Base-by-base conservation (phyloP, 2,797 vertebrate genomes). In the Eulemur rubriventer region DNA sequence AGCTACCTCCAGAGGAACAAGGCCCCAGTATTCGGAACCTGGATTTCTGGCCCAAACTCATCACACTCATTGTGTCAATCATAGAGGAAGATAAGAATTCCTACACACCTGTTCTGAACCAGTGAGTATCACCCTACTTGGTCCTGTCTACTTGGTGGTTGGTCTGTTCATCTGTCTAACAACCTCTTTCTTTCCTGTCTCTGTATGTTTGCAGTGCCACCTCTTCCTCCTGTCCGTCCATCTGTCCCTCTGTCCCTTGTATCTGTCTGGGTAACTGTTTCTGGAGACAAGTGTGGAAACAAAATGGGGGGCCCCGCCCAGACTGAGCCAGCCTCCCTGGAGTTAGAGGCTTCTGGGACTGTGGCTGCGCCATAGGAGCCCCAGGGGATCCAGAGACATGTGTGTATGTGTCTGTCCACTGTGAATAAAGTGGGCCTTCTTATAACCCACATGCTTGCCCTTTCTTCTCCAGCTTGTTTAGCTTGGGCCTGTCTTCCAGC, bases 21-120 rank as follows among this genome's bases (percentile, higher is more conserved):
- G 99, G 99, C 0, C 99, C 99, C 14, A 99, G 99, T 97, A 99
- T 99, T 98, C 99, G 99, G 98, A 99, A 99, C 97, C 98, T 99
- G 98, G 99, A 99, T 97, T 99, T 99, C 98, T 99, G 99, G 99
- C 99, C 99, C 65, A 99, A 99, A 96, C 99, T 99, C 96, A 99
- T 99, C 97, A 99, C 99, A 80, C 99, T 99, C 61, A 99, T 99
- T 17, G 99, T 99, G 92, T 99, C 99, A 89, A 99, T 99, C 98
- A 99, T 99, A 73, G 99, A 99, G 93, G 99, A 99, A 97, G 99
- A 99, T 98, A 99, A 99, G 98, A 99, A 99, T 98, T 99, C 99
- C 52, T 99, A 99, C 70, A 99, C 99, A 4, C 99, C 99, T 16
- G 99, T 99, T 70, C 99, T 99, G 72, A 99, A 99, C 98, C 99